A percentile compares a stretch with the other conserved stretches of the same genome.
Conservation (phyloP, 2,797 vertebrate species). For the Malurus splendens region DNA sequence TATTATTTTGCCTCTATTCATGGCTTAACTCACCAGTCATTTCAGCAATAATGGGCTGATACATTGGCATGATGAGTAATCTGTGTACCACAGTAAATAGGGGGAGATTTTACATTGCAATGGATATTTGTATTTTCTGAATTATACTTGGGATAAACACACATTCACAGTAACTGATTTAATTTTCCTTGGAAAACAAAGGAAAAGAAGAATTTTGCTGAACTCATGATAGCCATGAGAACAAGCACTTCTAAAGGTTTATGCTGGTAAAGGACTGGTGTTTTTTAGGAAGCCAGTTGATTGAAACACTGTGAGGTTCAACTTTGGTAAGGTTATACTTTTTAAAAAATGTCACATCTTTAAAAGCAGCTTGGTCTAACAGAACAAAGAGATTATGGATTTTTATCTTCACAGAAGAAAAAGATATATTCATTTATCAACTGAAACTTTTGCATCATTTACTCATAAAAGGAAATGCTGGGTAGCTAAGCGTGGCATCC, state of each 20-base stretch:
- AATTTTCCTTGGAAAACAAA: background rate
- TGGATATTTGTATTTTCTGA: background rate
- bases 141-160: background rate
- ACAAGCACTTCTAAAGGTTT: background rate
- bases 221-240: background rate
- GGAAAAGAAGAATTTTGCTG: background rate
- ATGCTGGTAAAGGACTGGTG: background rate
- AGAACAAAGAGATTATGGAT: background rate
- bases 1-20: background rate
- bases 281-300: background rate
- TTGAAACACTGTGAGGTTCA: background rate
- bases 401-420: background rate
- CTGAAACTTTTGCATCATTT: background rate
- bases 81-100: background rate
- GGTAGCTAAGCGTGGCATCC: background rate
- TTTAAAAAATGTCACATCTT: background rate
- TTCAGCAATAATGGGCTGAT: background rate
- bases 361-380: background rate
- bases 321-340: background rate
- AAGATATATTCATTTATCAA: background rate
- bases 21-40: background rate
- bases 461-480: constrained; percentile 62
- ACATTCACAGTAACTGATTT: background rate
- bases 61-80: background rate
- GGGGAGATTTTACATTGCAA: background rate